Conservation (phyloP, 2,797 vertebrate species). For the Pempheris klunzingeri region DNA sequence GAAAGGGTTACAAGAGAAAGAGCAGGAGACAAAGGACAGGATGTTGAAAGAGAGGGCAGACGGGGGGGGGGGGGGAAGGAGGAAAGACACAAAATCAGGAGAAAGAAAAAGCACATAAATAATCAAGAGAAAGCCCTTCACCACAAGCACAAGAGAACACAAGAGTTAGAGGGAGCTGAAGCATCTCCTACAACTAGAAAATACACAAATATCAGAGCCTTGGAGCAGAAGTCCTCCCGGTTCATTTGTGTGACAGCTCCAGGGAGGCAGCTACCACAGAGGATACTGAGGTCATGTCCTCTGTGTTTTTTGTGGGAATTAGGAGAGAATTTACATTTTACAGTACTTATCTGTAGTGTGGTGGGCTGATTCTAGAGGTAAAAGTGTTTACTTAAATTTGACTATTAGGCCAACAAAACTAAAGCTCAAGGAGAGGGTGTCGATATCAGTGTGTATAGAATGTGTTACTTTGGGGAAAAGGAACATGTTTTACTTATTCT, state of each 20-base stretch:
- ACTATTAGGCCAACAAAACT: background rate
- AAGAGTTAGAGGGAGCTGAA: conserved; percentile 8
- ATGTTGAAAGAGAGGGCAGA: conserved; percentile 43
- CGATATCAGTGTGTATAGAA: background rate
- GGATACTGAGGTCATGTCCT: conserved; percentile 25
- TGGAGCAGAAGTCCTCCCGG: conserved; percentile 15
- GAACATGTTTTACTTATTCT: rapidly evolving
- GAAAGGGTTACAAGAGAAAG: conserved; percentile 22
- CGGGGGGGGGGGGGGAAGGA: background rate
- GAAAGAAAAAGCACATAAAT: conserved; percentile 6
- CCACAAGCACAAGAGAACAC: conserved; percentile 9
- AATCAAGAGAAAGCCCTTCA: background rate
- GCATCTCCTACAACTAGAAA: background rate
- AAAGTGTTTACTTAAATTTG: background rate
- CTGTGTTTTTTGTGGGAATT: background rate
- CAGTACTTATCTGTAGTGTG: too few relatives aligned
- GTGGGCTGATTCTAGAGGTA: too few relatives aligned
- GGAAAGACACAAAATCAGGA: background rate
- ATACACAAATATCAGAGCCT: conserved; percentile 17
- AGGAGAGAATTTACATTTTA: background rate
- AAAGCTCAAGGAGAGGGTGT: background rate
- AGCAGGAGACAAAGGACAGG: background rate
- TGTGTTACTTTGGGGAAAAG: background rate
- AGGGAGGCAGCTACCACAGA: conserved; percentile 17
- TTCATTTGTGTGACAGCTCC: conserved; percentile 48